These are phyloP conservation scores for Tursiops truncatus DNA, from an alignment of 2,113 vertebrate genomes.

Conservation along the genomic window DNA sequence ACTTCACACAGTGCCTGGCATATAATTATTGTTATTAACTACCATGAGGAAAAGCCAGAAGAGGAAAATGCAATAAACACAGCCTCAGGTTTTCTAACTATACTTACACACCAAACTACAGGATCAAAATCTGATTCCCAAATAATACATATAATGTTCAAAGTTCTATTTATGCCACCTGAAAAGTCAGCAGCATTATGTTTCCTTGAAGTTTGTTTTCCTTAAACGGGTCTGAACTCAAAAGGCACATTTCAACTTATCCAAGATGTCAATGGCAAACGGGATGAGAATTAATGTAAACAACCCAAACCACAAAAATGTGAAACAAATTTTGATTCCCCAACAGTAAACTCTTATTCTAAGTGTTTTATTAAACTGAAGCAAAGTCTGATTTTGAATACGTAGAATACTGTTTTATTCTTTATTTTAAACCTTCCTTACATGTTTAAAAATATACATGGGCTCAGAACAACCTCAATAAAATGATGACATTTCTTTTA, in stretches of 20 bases:
- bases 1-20: not conserved
- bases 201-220: slow-evolving; percentile 27
- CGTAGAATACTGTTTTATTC: slow-evolving; percentile 83
- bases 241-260: slow-evolving; percentile 24
- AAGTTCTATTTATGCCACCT: slow-evolving; percentile 9
- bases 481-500: slow-evolving; percentile 67
- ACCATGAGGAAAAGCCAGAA: not conserved
- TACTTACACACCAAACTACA: not conserved
- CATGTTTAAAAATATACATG: slow-evolving; percentile 82
- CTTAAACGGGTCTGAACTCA: slow-evolving; percentile 16
- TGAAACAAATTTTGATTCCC: not conserved
- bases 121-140: slow-evolving; percentile 28
- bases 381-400: slow-evolving; percentile 78
- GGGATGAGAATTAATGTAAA: slow-evolving; percentile 10
- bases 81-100: not conserved
- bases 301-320: not conserved
- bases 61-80: not conserved
- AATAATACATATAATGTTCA: not conserved
- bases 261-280: not conserved
- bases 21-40: not conserved
- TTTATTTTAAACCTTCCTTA: slow-evolving; percentile 82
- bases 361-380: slow-evolving; percentile 75
- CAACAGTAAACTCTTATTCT: slow-evolving; percentile 22
- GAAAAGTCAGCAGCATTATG: slow-evolving; percentile 28
- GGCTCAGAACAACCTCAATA: slow-evolving; percentile 83